These are phyloP conservation scores for Oxystoma pomonae DNA, from an alignment of 2,888 invertebrate genomes.

Conservation along the genomic window DNA sequence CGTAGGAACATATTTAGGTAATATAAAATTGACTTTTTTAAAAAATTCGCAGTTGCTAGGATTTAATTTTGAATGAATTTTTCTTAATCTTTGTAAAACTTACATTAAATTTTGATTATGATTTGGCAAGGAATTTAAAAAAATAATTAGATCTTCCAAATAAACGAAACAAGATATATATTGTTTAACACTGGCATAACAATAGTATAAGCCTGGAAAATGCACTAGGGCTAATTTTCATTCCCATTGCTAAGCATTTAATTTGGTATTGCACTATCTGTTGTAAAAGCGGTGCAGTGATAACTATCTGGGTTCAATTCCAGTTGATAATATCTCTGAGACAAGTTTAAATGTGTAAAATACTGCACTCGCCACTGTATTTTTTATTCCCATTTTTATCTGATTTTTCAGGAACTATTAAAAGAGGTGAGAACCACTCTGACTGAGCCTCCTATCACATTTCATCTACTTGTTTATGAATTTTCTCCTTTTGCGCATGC, in stretches of 20 bases:
- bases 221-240: conserved; percentile 28
- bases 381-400: too few species aligned
- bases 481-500: too few species aligned
- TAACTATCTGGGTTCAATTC: conserved; percentile 24
- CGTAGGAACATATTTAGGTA: too few species aligned
- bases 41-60: too few species aligned
- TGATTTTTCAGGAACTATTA: too few species aligned
- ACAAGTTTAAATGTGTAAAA: conserved; percentile 19
- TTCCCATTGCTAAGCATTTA: conserved; percentile 27
- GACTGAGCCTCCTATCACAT: too few species aligned
- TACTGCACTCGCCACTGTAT: conserved; percentile 32
- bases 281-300: conserved; percentile 28
- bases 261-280: conserved; percentile 30
- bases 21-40: too few species aligned
- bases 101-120: conserved; percentile 19
- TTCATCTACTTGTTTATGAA: too few species aligned
- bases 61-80: too few species aligned
- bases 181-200: conserved; percentile 26
- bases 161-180: conserved; percentile 14
- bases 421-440: too few species aligned
- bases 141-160: conserved; percentile 21
- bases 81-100: conserved; percentile 7
- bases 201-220: conserved; percentile 29
- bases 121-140: conserved; percentile 23
- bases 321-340: conserved; percentile 31